Percentiles rank a stretch among this genome's conserved stretches.
Evolutionary conservation across 1,140 invertebrate genomes (phyloP).

Genomic region (Apis florea): DNA sequence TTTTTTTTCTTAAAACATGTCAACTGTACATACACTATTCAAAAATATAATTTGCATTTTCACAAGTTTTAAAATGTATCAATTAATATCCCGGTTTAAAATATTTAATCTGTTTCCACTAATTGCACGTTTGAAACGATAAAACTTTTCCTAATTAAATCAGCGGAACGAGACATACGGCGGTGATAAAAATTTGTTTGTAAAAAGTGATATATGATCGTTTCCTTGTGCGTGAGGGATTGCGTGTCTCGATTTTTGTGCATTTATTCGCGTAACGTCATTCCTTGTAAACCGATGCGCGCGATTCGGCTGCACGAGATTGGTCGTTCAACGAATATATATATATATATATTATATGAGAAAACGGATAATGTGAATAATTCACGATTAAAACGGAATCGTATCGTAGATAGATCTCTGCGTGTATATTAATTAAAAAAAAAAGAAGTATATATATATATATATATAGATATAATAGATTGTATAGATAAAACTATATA

Average conservation of each 20-base stretch:
- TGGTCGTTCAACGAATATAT: slow-evolving; percentile 62
- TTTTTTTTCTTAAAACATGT: too few species aligned
- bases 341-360: slow-evolving; percentile 68
- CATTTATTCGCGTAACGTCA: slow-evolving; percentile 71
- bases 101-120: neutral
- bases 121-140: neutral
- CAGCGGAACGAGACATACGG: neutral
- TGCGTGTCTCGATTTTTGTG: slow-evolving; percentile 54
- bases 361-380: slow-evolving; percentile 69
- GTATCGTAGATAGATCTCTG: slow-evolving; percentile 71
- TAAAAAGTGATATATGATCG: slow-evolving; percentile 6
- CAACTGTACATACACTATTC: too few species aligned
- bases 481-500: slow-evolving; percentile 59
- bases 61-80: too few species aligned
- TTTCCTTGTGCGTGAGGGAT: neutral
- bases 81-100: neutral
- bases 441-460: slow-evolving; percentile 56
- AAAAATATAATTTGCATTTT: too few species aligned
- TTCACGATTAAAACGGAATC: slow-evolving; percentile 44
- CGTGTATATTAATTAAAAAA: slow-evolving; percentile 72
- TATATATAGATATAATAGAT: slow-evolving; percentile 50
- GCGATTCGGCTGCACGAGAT: slow-evolving; percentile 52
- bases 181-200: neutral
- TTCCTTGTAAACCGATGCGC: slow-evolving; percentile 57
- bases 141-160: slow-evolving; percentile 5